Evolutionary conservation across 2,797 vertebrate species (phyloP), one percentile per base, ranked within the genome.

Genomic region (Enteromius fasciolatus): DNA sequence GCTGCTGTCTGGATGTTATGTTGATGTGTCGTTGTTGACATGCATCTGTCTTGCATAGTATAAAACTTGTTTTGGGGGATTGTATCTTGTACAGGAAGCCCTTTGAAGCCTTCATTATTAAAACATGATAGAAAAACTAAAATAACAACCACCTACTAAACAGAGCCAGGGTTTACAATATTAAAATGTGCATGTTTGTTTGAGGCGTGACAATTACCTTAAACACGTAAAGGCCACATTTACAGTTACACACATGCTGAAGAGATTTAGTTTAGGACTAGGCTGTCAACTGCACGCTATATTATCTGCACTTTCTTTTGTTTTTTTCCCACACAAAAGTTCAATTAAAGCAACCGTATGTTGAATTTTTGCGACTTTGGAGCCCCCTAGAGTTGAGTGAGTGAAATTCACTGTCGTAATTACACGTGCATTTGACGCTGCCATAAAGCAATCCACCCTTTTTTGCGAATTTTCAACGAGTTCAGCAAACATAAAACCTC

Each of bases 31-130:
- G 46, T 50, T 68, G 46, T 78, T 70, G 81, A 85, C 85, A 76
- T 83, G 77, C 81, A n/a, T 64, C 66, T 80, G 76, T 82, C 76
- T 88, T 88, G 87, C 87, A 89, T 89, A 89, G 87, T 83, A 82
- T 74, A 85, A 77, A 52, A 61, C 46, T 75, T 57, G 76, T 70
- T 64, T 48, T 20, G 44, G 83, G 54, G 23, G 36, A 17, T 46
- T 18, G 69, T 39, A n/a, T 73, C 82, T 80, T 66, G 64, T 57
- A 76, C 48, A 25, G 75, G 78, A 87, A 88, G 87, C 87, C 86
- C 87, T 88, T 87, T 72, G 63, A 69, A 86, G 57, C 74, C 57
- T 82, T 79, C 44, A 79, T 64, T 50, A 70, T 82, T 77, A 82
- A 79, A 79, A 84, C 63, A 59, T 74, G 76, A 70, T 69, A 17